Base-by-base conservation (phyloP, 2,797 vertebrate species). In the Aeoliscus strigatus region DNA sequence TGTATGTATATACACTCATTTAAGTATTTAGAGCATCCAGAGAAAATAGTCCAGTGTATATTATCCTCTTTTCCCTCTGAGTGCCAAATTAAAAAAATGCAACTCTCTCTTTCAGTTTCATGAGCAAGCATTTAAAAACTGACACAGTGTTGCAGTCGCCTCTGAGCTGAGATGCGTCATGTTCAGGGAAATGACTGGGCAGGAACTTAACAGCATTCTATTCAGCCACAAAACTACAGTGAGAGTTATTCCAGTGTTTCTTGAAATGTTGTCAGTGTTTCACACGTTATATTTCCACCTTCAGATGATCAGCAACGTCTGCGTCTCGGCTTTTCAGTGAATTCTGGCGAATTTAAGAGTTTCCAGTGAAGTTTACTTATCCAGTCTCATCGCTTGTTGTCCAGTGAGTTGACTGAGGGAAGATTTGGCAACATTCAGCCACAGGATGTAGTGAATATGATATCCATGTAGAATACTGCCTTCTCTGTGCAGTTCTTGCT, bases 301-400 rank as follows among this genome's bases (percentile, higher is more conserved):
- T 64, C 14, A 57, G 33, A 51, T 37, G 45, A 41, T 26, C 46
- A 51, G 79, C 23, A 50, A 68, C 49, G 27, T 31, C 18, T 54
- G 56, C 6, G 40, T 56, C n/a, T n/a, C n/a, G n/a, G n/a, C n/a
- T n/a, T 79, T 86, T 79, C 79, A 84, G 84, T 81, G 59, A 75
- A 9, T 25, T 66, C n/a, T n/a, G n/a, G n/a, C n/a, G n/a, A n/a
- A n/a, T n/a, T n/a, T n/a, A 39, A 50, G 18, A 21, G 18, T 21
- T 79, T 86, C 79, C 79, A 84, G 84, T 81, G 59, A 75, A 15
- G 14, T 42, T 57, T 45, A 32, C 21, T 51, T 60, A 49, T 84
- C 67, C 80, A 82, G 75, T 74, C 37, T 51, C 49, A 66, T 41
- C 27, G 25, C 25, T 33, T 28, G 46, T 41, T 37, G 55, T 81